Conservation (phyloP, 2,797 vertebrate species). For the Pelobates cultripes region DNA sequence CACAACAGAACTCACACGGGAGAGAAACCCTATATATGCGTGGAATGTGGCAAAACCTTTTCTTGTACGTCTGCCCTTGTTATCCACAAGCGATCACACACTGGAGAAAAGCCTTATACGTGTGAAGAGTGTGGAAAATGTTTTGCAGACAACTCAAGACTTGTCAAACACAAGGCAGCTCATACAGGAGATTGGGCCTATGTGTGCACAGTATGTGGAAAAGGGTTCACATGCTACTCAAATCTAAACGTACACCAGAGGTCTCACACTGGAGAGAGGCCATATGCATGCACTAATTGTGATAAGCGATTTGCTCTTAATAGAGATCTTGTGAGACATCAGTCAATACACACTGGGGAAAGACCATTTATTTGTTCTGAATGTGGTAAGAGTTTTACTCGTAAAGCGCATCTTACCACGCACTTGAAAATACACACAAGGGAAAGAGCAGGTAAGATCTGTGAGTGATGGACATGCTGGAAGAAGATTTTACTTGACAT, state of each 20-base stretch:
- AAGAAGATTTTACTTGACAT: background rate
- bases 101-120: conserved; percentile 36
- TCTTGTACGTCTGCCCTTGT: conserved; percentile 35
- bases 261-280: conserved; percentile 46
- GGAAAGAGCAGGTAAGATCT: conserved; percentile 1
- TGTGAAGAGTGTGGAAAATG: conserved; percentile 42
- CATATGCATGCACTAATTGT: conserved; percentile 37
- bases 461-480: background rate
- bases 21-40: conserved; percentile 33
- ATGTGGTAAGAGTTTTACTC: conserved; percentile 54
- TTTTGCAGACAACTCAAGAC: conserved; percentile 42
- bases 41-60: conserved; percentile 39
- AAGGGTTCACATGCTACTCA: conserved; percentile 55
- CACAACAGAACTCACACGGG: conserved; percentile 44
- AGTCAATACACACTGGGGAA: conserved; percentile 55
- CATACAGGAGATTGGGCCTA: conserved; percentile 52
- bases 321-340: conserved; percentile 44
- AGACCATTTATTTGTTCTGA: conserved; percentile 46
- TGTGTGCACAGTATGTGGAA: conserved; percentile 51
- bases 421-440: conserved; percentile 46
- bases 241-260: conserved; percentile 56
- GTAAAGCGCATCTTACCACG: conserved; percentile 37
- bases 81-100: conserved; percentile 41
- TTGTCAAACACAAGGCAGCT: conserved; percentile 53
- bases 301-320: conserved; percentile 47